phyloP scores from a whole-genome alignment of 2,113 vertebrate species.

The Muntiacus reevesi region DNA sequence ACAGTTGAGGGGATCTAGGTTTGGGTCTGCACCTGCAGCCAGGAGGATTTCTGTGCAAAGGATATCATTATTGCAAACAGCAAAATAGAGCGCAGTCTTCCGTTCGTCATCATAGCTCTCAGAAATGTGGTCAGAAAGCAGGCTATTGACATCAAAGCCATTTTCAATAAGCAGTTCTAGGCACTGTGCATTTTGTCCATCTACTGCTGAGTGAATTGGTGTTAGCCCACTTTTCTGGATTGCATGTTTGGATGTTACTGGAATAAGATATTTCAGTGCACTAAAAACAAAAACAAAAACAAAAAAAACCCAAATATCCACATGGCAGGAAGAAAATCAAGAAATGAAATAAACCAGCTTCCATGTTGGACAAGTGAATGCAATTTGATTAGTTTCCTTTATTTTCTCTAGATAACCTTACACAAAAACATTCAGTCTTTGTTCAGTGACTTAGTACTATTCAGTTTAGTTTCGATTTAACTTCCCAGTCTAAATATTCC shows the following conservation, averaged over 20 bases:
- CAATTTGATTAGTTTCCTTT: background rate
- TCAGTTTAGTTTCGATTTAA: constrained; percentile 12
- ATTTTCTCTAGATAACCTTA: background rate
- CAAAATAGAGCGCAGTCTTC: constrained; percentile 85
- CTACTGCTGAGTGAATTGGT: constrained; percentile 87
- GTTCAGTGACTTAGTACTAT: background rate
- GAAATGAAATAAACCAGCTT: background rate
- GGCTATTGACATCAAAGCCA: constrained; percentile 86
- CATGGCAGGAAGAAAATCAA: background rate
- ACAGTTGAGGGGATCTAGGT: constrained; percentile 89
- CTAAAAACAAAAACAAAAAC: constrained; percentile 70
- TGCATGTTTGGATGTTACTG: constrained; percentile 83
- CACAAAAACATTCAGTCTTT: background rate
- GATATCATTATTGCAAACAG: constrained; percentile 88
- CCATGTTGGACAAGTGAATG: background rate
- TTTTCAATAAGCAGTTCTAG: constrained; percentile 85
- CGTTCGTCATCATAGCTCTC: constrained; percentile 86
- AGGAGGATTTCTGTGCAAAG: constrained; percentile 84
- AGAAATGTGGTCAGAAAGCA: constrained; percentile 84
- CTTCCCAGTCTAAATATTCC: background rate
- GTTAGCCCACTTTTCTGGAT: constrained; percentile 85
- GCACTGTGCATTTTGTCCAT: constrained; percentile 86
- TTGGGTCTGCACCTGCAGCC: constrained; percentile 84
- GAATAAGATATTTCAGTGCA: constrained; percentile 87
- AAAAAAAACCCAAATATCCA: background rate